A percentile compares a stretch with the other conserved stretches of the same genome.
Evolutionary conservation across 37 sponge, comb jelly and placozoan species (phyloP).

Genomic region (Oscarella lobularis): DNA sequence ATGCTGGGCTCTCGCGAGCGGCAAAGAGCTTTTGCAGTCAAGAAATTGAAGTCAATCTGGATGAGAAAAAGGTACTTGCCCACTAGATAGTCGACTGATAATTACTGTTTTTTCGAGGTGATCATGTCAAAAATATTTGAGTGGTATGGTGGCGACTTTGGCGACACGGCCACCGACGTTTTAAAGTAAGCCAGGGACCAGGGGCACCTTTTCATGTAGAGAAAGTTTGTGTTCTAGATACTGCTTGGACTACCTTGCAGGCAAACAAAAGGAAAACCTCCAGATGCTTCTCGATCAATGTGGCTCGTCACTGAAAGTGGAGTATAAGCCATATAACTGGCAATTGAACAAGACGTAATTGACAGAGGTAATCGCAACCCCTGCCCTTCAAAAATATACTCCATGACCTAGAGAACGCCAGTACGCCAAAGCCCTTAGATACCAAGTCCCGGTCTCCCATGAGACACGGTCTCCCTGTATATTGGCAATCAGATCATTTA

Average conservation of each 20-base stretch:
- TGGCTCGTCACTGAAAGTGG: constrained; percentile 15
- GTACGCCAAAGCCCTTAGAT: no score
- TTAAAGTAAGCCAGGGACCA: constrained; percentile 22
- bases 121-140: constrained; percentile 54
- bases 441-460: no score
- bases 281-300: constrained; percentile 19
- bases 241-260: constrained; percentile 15
- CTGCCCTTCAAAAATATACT: no score
- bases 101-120: constrained; percentile 14
- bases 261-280: neutral
- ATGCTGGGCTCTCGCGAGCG: constrained; percentile 37
- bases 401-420: no score
- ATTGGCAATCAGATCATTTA: no score
- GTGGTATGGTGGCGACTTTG: constrained; percentile 78
- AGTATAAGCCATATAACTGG: constrained; percentile 56
- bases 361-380: no score
- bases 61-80: neutral
- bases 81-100: no score
- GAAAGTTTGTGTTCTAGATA: constrained; percentile 12
- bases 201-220: neutral
- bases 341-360: constrained; percentile 50
- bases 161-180: constrained; percentile 11
- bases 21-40: constrained; percentile 48
- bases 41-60: constrained; percentile 35
- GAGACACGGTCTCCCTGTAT: no score